Evolutionary conservation across 37 sponge, comb jelly and placozoan genomes (phyloP), one percentile per base, ranked within the genome.

Genomic region (Dysidea cf. avara): DNA sequence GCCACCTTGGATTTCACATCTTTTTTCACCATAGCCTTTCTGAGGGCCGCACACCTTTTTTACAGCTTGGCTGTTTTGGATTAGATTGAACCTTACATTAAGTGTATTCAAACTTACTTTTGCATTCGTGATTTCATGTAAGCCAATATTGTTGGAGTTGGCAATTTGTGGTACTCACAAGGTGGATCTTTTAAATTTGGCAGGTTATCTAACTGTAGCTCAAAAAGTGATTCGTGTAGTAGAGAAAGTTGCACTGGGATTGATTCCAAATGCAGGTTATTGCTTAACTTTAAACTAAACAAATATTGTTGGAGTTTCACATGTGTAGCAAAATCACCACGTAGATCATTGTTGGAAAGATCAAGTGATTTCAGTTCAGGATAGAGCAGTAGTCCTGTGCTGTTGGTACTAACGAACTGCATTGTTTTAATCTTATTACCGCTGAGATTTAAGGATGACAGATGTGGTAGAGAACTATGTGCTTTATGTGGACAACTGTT

Each of bases 41-140:
- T n/a, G n/a, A n/a, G n/a, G n/a, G n/a, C n/a, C n/a, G n/a, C n/a
- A n/a, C n/a, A n/a, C n/a, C n/a, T n/a, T n/a, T n/a, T n/a, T n/a
- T n/a, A n/a, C n/a, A n/a, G n/a, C n/a, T n/a, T n/a, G n/a, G n/a
- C n/a, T n/a, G n/a, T n/a, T n/a, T n/a, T n/a, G n/a, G n/a, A n/a
- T n/a, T n/a, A n/a, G n/a, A n/a, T n/a, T n/a, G n/a, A n/a, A n/a
- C n/a, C n/a, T n/a, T n/a, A n/a, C n/a, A n/a, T n/a, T n/a, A n/a
- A n/a, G n/a, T n/a, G n/a, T n/a, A n/a, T n/a, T n/a, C n/a, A n/a
- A 18, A 91, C 92, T 86, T 59, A 86, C 83, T 83, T 68, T 43
- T 86, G 86, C 49, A 92, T 81, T 25, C 70, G 21, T 18, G 92
- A 83, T 38, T 84, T 83, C 72, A 86, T 82, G 78, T 92, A 92